These are phyloP conservation scores for Propithecus deckenii DNA, from an alignment of 2,797 vertebrate genomes.

Conservation along the genomic window DNA sequence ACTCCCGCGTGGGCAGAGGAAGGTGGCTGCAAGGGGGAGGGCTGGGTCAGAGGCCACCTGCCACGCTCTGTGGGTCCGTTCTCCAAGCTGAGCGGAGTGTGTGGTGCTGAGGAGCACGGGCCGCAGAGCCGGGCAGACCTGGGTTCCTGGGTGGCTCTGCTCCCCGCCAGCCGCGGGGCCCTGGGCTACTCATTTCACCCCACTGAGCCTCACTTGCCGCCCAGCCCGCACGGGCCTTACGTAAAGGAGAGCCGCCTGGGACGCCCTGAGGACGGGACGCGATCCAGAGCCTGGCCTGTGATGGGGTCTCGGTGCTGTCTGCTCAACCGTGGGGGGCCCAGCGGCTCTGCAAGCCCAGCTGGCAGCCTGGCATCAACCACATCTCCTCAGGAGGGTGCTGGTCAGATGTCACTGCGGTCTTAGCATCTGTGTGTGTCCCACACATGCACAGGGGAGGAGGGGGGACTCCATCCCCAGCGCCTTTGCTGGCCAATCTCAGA, in stretches of 20 bases:
- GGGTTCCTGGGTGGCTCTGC: not conserved
- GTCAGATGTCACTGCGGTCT: not conserved
- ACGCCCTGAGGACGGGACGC: not conserved
- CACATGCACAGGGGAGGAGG: not conserved
- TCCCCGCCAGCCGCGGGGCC: not conserved
- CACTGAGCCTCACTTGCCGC: not conserved
- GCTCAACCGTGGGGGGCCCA: not conserved
- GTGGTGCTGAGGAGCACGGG: not conserved
- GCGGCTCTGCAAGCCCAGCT: too few relatives aligned
- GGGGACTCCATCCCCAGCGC: not conserved
- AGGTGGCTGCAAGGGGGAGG: not conserved
- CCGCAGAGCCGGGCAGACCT: not conserved
- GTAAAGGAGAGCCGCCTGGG: too few relatives aligned
- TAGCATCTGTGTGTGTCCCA: not conserved
- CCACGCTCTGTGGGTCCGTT: too few relatives aligned
- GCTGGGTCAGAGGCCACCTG: not conserved
- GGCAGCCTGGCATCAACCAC: not conserved
- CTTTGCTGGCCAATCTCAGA: not conserved
- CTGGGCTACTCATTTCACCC: not conserved
- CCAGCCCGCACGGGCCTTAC: too few relatives aligned
- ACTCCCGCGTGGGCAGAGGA: not conserved
- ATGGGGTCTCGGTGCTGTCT: not conserved
- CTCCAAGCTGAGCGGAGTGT: fast-evolving
- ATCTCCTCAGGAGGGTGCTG: not conserved
- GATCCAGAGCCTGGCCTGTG: not conserved